These are phyloP conservation scores for Willowsia nigromaculata DNA, from an alignment of 2,888 invertebrate genomes.

Conservation along the genomic window DNA sequence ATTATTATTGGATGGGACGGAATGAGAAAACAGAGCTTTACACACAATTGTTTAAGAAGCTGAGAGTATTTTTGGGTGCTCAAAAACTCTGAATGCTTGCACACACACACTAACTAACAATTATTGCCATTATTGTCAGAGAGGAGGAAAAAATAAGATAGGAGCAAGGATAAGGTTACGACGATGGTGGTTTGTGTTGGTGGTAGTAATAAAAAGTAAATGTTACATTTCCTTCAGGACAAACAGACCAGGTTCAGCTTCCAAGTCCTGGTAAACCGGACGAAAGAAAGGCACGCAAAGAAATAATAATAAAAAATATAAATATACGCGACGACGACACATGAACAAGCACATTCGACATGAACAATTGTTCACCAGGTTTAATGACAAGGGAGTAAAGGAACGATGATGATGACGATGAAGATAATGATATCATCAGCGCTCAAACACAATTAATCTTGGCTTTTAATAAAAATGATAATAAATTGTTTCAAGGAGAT, in stretches of 20 bases:
- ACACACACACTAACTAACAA: conserved; percentile 27
- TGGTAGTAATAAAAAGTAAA: conserved; percentile 22
- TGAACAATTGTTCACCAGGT: conserved; percentile 57
- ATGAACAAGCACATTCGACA: conserved; percentile 48
- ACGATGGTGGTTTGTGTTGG: background rate
- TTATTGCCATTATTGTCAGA: conserved; percentile 20
- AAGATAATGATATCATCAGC: conserved; percentile 58
- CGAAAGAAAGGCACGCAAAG: conserved; percentile 54
- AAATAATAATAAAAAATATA: conserved; percentile 49
- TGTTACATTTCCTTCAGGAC: conserved; percentile 40
- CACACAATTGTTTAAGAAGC: background rate
- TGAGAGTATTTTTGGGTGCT: conserved; percentile 45
- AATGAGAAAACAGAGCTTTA: conserved; percentile 1
- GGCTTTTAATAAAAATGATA: conserved; percentile 28
- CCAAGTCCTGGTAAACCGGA: conserved; percentile 9
- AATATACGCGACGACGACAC: conserved; percentile 23
- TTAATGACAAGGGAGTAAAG: conserved; percentile 31
- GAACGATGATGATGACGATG: conserved; percentile 24
- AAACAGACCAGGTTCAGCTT: background rate
- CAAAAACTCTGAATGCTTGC: background rate
- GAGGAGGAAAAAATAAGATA: background rate
- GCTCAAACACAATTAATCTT: conserved; percentile 61
- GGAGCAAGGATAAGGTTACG: background rate
- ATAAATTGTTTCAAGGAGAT: conserved; percentile 5
- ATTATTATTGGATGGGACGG: conserved; percentile 25